Evolutionary conservation across 2,888 invertebrate genomes (phyloP).

Genomic region (Lasioglossum leucozonium): DNA sequence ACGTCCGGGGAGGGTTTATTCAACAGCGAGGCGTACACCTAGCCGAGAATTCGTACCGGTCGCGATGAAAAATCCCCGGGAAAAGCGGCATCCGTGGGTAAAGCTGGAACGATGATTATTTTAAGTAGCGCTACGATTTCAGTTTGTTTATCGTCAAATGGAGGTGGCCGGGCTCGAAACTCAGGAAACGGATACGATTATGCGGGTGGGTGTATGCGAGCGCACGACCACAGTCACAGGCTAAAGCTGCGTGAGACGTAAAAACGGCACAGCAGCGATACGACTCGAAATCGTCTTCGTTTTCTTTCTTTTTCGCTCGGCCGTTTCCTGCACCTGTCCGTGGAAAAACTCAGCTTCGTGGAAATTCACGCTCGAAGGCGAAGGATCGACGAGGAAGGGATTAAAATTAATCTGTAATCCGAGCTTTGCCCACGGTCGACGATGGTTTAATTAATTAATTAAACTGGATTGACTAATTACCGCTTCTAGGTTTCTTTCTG

Average conservation of each 20-base stretch:
- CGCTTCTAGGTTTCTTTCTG: neutral
- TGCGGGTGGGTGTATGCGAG: slow-evolving; percentile 13
- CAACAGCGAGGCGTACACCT: slow-evolving; percentile 5
- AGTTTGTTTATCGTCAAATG: slow-evolving; percentile 64
- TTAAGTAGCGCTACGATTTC: slow-evolving; percentile 39
- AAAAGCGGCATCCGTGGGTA: neutral
- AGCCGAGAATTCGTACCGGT: neutral
- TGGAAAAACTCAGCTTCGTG: neutral
- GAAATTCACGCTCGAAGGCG: neutral
- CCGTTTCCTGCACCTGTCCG: slow-evolving; percentile 30
- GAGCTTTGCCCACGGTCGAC: neutral
- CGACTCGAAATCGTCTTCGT: slow-evolving; percentile 33
- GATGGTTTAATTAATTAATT: neutral
- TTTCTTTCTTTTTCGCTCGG: slow-evolving; percentile 1
- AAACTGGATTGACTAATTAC: neutral
- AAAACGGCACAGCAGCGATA: slow-evolving; percentile 38
- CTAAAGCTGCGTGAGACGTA: neutral
- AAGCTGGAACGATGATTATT: slow-evolving; percentile 52
- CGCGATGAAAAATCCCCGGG: slow-evolving; percentile 7
- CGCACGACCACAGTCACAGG: neutral
- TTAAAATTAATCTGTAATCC: neutral
- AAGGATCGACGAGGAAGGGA: neutral
- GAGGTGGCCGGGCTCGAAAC: slow-evolving; percentile 43
- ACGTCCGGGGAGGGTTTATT: slow-evolving; percentile 7
- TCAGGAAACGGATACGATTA: slow-evolving; percentile 58